A percentile compares a stretch with the other conserved stretches of the same genome.
Evolutionary conservation across 2,888 invertebrate species (phyloP).

Genomic region (Fabriciana adippe): DNA sequence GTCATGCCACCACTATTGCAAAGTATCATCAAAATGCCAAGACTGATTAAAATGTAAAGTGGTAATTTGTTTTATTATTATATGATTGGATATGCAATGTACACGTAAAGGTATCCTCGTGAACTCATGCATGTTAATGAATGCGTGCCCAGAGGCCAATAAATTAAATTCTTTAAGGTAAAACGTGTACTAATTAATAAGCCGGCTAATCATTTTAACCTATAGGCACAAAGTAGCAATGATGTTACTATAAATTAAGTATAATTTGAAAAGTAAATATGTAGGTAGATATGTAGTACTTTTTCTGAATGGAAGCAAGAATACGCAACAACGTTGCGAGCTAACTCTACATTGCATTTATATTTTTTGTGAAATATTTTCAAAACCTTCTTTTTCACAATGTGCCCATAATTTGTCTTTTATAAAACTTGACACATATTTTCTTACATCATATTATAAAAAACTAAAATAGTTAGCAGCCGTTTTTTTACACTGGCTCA

Average conservation of each 20-base stretch:
- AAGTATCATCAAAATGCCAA: not conserved
- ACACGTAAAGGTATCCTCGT: not conserved
- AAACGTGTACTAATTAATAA: slow-evolving; percentile 17
- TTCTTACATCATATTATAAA: no score
- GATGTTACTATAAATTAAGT: not conserved
- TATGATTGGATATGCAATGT: slow-evolving; percentile 6
- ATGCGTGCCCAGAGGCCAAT: not conserved
- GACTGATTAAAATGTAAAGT: not conserved
- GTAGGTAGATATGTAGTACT: not conserved
- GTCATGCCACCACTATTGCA: no score
- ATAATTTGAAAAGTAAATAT: not conserved
- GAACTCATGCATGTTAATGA: slow-evolving; percentile 19
- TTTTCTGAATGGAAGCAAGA: not conserved
- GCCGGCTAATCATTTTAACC: slow-evolving; percentile 12
- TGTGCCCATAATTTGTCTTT: no score
- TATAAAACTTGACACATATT: no score
- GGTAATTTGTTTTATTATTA: slow-evolving; percentile 11
- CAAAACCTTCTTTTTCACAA: no score
- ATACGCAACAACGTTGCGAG: no score
- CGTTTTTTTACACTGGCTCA: no score
- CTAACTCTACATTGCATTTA: no score
- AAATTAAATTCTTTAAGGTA: slow-evolving; percentile 14
- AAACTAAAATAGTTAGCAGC: no score
- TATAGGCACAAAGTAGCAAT: not conserved
- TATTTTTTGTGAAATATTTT: no score